A percentile compares a stretch with the other conserved stretches of the same genome.
These are phyloP conservation scores for Squalus acanthias DNA, from an alignment of 2,797 vertebrate species.

Conservation along the genomic window DNA sequence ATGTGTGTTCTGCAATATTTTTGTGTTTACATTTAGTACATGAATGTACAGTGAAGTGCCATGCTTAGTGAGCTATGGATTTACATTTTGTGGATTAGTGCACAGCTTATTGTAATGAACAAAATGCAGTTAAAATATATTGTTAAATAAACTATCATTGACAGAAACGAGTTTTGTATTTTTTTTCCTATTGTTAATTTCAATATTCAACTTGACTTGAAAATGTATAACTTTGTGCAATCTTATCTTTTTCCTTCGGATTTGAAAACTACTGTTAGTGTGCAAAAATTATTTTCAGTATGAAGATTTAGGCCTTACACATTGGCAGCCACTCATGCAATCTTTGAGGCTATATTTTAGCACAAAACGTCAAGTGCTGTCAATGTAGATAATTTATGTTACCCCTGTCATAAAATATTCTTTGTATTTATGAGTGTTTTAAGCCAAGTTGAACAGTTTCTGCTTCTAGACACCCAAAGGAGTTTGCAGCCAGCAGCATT, in stretches of 20 bases:
- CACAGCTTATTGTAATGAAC: not conserved
- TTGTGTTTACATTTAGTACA: too few relatives aligned
- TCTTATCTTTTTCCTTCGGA: not conserved
- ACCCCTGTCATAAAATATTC: not conserved
- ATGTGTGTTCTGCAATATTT: not conserved
- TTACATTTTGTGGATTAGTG: not conserved
- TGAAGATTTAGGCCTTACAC: not conserved
- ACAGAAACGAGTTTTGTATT: not conserved
- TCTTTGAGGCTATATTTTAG: not conserved
- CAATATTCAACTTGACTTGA: not conserved
- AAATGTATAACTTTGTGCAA: not conserved
- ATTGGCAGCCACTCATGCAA: not conserved
- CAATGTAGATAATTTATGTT: not conserved
- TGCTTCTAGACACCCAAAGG: slow-evolving; percentile 18
- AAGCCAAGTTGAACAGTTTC: not conserved
- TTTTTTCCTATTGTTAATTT: not conserved
- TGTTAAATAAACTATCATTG: not conserved
- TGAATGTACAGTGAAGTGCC: too few relatives aligned
- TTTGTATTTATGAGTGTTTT: not conserved
- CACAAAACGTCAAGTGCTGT: not conserved
- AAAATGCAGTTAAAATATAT: not conserved
- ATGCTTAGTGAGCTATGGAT: not conserved
- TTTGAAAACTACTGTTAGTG: not conserved
- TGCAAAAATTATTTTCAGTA: not conserved
- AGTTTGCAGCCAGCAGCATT: not conserved